Conservation (phyloP, 2,888 invertebrate species). For the Papilio gigon region DNA sequence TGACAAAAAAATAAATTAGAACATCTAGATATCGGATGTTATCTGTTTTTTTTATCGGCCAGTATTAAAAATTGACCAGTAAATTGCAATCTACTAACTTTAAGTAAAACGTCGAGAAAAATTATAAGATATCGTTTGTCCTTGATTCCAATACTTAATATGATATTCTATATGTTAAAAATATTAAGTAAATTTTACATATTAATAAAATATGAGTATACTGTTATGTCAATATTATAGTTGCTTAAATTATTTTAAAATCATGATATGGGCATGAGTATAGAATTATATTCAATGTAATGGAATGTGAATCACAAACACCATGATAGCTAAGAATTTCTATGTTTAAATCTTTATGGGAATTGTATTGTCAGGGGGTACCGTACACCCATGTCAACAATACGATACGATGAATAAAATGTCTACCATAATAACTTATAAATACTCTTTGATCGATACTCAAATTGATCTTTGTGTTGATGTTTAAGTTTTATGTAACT, state of each 20-base stretch:
- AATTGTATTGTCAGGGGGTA: slow-evolving; percentile 10
- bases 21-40: neutral
- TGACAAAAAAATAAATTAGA: neutral
- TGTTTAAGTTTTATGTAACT: neutral
- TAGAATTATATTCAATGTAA: neutral
- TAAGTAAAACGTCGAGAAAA: too few relatives aligned
- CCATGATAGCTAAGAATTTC: neutral
- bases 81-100: neutral
- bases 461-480: neutral
- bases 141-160: too few relatives aligned
- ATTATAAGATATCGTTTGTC: neutral
- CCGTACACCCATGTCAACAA: neutral
- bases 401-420: neutral
- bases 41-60: neutral
- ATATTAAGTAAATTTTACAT: too few relatives aligned
- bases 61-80: neutral
- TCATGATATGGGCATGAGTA: neutral
- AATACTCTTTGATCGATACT: neutral
- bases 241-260: too few relatives aligned
- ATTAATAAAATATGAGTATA: too few relatives aligned
- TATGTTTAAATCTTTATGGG: slow-evolving; percentile 3
- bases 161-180: too few relatives aligned
- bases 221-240: too few relatives aligned
- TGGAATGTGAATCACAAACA: neutral
- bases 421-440: neutral